Evolutionary conservation across 2,113 vertebrate genomes (phyloP), one percentile per base, ranked within the genome.

Genomic region (Columbina picui): DNA sequence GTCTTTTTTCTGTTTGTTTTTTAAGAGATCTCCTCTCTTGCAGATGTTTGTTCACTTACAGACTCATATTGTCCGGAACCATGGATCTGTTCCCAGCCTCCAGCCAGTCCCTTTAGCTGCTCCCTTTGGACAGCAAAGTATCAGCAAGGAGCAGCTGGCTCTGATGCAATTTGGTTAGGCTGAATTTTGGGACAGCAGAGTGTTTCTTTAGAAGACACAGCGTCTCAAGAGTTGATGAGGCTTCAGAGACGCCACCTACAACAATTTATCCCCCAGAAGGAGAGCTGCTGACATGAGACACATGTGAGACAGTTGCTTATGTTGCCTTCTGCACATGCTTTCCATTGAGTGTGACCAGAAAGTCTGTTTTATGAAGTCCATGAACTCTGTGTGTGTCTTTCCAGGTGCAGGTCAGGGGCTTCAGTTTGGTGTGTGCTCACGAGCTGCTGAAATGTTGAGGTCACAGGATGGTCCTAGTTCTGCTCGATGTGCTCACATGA

Each of bases 301-400:
- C 7, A 25, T 2, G 9, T 0, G 3, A 49, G 34, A 36, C 29
- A 3, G 19, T 71, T 0, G 0, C 38, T 22, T 38, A 0, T 12
- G 2, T 80, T 87, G 55, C 38, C 30, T 73, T 74, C 63, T 65
- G 39, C 15, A 8, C 6, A 0, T 23, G 34, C 26, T 57, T 91
- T 80, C 34, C 26, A 6, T 21, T 27, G 27, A 64, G 43, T 6
- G 26, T 7, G n/a, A 8, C 36, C 38, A 64, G 50, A 41, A 87
- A 23, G 22, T 16, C 45, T 30, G 22, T 61, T 77, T 43, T 47
- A 8, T 32, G 21, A 38, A 38, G 9, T n/a, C 34, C 17, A 0
- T 29, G n/a, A 89, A 50, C 14, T 20, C 11, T 16, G 2, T 60
- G 13, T 29, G 17, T 29, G 11, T 49, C n/a, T 87, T 69, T 78